Evolutionary conservation across 2,888 invertebrate species (phyloP).

Genomic region (Syrphus vitripennis): DNA sequence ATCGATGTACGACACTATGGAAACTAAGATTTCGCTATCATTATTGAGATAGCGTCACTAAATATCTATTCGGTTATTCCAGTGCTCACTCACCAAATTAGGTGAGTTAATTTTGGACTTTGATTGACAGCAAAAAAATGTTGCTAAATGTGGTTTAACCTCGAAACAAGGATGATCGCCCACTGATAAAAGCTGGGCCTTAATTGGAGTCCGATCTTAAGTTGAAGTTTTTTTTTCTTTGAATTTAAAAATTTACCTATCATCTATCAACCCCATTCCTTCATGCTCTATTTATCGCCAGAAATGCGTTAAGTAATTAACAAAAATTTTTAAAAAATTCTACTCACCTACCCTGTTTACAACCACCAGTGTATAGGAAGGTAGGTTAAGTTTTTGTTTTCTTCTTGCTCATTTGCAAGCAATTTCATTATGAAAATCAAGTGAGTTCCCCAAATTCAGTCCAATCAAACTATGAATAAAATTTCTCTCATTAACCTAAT

Average conservation of each 20-base stretch:
- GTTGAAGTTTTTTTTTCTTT: background rate
- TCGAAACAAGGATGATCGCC: too few species aligned
- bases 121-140: too few species aligned
- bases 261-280: conserved; percentile 10
- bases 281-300: background rate
- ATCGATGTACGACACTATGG: too few species aligned
- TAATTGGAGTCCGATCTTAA: background rate
- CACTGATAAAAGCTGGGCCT: too few species aligned
- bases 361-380: background rate
- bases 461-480: conserved; percentile 63
- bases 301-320: conserved; percentile 28
- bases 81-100: too few species aligned
- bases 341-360: background rate
- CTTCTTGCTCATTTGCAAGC: background rate
- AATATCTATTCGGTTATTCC: too few species aligned
- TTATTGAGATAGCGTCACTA: too few species aligned
- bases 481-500: conserved; percentile 64
- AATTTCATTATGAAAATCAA: conserved; percentile 12
- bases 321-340: conserved; percentile 18
- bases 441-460: conserved; percentile 2
- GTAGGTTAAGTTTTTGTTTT: background rate
- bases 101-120: too few species aligned
- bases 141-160: too few species aligned
- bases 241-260: background rate
- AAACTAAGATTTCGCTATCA: too few species aligned